These are phyloP conservation scores for Poeciliopsis paucimaculata DNA, from an alignment of 2,797 vertebrate genomes.

Conservation along the genomic window DNA sequence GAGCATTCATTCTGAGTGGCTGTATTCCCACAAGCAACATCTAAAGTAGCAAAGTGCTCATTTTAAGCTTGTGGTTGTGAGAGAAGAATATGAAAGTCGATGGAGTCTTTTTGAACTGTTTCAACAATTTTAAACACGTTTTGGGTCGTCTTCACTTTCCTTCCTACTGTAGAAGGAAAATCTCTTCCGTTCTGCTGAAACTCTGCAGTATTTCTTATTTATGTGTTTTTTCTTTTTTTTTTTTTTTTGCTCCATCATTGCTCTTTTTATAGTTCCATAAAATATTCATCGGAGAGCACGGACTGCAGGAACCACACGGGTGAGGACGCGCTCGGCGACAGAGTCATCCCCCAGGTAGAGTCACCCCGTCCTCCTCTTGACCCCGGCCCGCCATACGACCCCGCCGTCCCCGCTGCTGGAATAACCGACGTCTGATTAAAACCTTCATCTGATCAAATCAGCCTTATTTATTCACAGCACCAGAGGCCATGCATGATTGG, in stretches of 20 bases:
- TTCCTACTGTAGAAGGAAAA: neutral
- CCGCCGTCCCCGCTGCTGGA: constrained; percentile 26
- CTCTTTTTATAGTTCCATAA: constrained; percentile 17
- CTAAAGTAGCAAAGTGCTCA: neutral
- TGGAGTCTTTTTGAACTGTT: neutral
- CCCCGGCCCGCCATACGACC: constrained; percentile 44
- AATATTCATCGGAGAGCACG: constrained; percentile 15
- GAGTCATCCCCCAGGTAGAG: constrained; percentile 4
- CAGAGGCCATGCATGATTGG: constrained; percentile 67
- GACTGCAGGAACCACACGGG: neutral
- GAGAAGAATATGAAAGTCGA: neutral
- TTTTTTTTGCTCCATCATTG: neutral
- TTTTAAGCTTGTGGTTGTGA: neutral
- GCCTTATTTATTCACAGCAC: constrained; percentile 60
- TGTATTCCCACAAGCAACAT: neutral
- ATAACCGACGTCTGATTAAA: constrained; percentile 63
- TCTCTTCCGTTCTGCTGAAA: neutral
- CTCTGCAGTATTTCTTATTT: neutral
- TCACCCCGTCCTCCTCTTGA: constrained; percentile 54
- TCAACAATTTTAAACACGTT: neutral
- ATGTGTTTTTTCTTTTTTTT: neutral
- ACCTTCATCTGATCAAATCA: constrained; percentile 62
- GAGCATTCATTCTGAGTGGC: neutral
- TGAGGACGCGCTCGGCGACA: neutral
- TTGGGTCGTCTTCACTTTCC: neutral